phyloP scores from a whole-genome alignment of 2,797 vertebrate genomes.

The Craterocephalus amniculus region DNA sequence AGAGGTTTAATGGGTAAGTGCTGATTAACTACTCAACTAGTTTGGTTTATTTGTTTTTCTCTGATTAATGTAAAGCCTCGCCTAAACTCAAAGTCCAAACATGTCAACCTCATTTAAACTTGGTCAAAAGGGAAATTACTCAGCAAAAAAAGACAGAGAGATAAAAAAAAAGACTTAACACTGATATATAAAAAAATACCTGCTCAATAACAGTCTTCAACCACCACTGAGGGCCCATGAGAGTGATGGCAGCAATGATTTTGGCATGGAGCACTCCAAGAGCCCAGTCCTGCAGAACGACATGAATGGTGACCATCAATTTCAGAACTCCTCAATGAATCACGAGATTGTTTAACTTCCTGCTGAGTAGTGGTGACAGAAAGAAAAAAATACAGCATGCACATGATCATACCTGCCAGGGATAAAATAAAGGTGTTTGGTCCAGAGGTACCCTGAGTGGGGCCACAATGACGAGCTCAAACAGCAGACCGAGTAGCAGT shows the following conservation, averaged over 20 bases:
- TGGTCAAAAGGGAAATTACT: neutral
- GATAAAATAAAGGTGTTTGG: constrained; percentile 98
- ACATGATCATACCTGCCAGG: constrained; percentile 91
- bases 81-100: neutral
- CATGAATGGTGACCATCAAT: neutral
- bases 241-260: constrained; percentile 98
- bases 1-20: neutral
- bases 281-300: constrained; percentile 91
- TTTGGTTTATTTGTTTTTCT: neutral
- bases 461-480: constrained; percentile 97
- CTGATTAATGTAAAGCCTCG: neutral
- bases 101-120: neutral
- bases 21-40: neutral
- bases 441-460: constrained; percentile 96
- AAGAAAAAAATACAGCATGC: neutral
- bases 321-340: neutral
- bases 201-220: constrained; percentile 99
- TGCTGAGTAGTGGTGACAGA: neutral
- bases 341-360: neutral
- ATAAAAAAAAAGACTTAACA: neutral
- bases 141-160: neutral
- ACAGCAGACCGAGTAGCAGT: constrained; percentile 92
- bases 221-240: constrained; percentile 99
- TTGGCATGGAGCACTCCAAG: constrained; percentile 98
- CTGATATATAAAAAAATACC: constrained; percentile 71